Evolutionary conservation across 2,888 invertebrate genomes (phyloP).

Genomic region (Agrotis segetum): DNA sequence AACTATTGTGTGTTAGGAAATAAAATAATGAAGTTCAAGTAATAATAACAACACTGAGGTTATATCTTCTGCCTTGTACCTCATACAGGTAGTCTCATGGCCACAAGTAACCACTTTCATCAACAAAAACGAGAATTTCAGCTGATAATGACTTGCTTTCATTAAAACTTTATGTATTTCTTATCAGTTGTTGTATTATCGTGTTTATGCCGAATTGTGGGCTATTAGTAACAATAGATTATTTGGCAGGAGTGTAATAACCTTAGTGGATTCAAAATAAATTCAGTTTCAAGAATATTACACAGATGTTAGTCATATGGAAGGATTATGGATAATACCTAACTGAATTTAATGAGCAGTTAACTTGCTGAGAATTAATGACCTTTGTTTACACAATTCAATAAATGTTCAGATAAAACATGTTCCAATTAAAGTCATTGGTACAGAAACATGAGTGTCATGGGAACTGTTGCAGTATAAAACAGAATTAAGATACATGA

Average conservation of each 20-base stretch:
- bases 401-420: slow-evolving; percentile 29
- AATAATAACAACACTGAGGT: background rate
- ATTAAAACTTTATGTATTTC: slow-evolving; percentile 32
- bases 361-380: slow-evolving; percentile 22
- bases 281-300: slow-evolving; percentile 18
- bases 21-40: background rate
- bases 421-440: slow-evolving; percentile 22
- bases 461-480: slow-evolving; percentile 30
- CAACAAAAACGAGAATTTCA: slow-evolving; percentile 14
- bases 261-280: slow-evolving; percentile 31
- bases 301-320: slow-evolving; percentile 11
- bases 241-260: slow-evolving; percentile 51
- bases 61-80: background rate
- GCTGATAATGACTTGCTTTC: slow-evolving; percentile 10
- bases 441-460: slow-evolving; percentile 30
- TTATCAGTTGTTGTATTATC: slow-evolving; percentile 52
- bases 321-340: slow-evolving; percentile 11
- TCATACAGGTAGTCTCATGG: slow-evolving; percentile 6
- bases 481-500: slow-evolving; percentile 21
- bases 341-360: slow-evolving; percentile 12
- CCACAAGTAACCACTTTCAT: background rate
- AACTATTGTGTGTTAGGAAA: background rate
- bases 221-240: slow-evolving; percentile 47
- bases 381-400: slow-evolving; percentile 35
- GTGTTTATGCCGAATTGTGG: slow-evolving; percentile 21